Percentiles rank a stretch among this genome's conserved stretches.
Conservation (phyloP, 2,888 invertebrate species). For the Prenolepis imparis region DNA sequence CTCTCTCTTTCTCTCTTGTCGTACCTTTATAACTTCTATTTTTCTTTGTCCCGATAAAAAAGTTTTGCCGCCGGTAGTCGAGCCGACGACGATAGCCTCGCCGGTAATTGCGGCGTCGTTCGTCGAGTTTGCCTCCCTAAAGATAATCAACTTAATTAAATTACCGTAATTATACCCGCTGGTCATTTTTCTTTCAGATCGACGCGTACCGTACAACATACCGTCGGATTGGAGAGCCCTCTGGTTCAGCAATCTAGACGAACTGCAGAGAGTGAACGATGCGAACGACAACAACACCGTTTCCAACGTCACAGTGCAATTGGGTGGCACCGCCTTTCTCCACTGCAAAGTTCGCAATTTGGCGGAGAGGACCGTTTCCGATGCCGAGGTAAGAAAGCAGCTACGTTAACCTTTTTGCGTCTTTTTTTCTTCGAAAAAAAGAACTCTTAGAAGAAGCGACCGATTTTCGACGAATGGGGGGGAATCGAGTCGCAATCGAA, state of each 20-base stretch:
- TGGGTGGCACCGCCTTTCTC: conserved; percentile 92
- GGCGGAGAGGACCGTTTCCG: conserved; percentile 90
- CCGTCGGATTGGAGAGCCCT: conserved; percentile 84
- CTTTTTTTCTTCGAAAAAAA: conserved; percentile 16
- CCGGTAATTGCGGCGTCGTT: conserved; percentile 44
- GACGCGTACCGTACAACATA: conserved; percentile 84
- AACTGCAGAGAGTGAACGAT: conserved; percentile 85
- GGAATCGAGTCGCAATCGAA: conserved; percentile 16
- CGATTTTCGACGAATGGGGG: conserved; percentile 38
- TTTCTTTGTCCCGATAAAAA: conserved; percentile 45
- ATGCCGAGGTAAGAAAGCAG: conserved; percentile 82
- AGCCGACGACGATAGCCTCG: conserved; percentile 25
- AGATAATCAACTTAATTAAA: conserved; percentile 45
- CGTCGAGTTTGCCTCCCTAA: conserved; percentile 15
- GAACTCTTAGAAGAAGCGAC: conserved; percentile 20
- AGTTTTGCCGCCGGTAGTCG: conserved; percentile 14
- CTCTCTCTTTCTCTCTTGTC: background rate
- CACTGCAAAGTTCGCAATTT: conserved; percentile 93
- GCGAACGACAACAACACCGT: conserved; percentile 91
- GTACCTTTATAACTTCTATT: conserved; percentile 48
- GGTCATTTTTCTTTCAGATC: conserved; percentile 77
- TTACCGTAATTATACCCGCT: conserved; percentile 39
- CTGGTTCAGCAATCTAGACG: conserved; percentile 85
- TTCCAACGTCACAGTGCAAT: conserved; percentile 92
- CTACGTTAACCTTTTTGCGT: background rate